Conservation (phyloP, 2,113 vertebrate genomes). For the Dipodomys merriami region DNA sequence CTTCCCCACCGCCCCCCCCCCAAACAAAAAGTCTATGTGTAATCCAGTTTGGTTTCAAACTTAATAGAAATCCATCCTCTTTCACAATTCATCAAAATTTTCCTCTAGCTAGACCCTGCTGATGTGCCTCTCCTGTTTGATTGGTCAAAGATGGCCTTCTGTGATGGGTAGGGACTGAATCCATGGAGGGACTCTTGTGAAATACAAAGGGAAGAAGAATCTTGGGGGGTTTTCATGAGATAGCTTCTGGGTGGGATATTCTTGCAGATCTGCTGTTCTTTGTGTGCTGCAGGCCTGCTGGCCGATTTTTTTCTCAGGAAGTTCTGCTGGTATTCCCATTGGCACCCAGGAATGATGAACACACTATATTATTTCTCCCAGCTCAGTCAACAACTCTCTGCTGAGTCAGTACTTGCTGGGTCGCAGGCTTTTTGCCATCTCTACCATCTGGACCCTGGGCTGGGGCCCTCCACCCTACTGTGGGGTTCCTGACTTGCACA, state of each 20-base stretch:
- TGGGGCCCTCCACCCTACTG: too few species aligned
- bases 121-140: too few species aligned
- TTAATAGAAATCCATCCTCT: slow-evolving; percentile 17
- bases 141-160: background rate
- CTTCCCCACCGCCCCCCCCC: too few species aligned
- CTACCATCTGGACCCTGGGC: background rate
- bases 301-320: background rate
- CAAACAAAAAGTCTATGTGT: too few species aligned
- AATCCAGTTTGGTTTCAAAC: slow-evolving; percentile 16
- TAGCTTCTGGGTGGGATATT: background rate
- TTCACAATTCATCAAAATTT: background rate
- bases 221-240: background rate
- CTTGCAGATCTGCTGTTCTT: background rate
- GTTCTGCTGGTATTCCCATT: background rate
- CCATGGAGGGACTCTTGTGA: background rate
- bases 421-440: background rate
- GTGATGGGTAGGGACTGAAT: too few species aligned
- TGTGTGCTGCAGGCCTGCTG: background rate
- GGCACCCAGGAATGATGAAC: slow-evolving; percentile 41
- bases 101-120: too few species aligned
- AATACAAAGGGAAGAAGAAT: background rate
- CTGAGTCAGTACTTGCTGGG: background rate
- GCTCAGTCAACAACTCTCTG: background rate
- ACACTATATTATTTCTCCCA: background rate
- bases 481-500: background rate